Conservation (phyloP, 2,888 invertebrate species). For the Drosophila macrospina region DNA sequence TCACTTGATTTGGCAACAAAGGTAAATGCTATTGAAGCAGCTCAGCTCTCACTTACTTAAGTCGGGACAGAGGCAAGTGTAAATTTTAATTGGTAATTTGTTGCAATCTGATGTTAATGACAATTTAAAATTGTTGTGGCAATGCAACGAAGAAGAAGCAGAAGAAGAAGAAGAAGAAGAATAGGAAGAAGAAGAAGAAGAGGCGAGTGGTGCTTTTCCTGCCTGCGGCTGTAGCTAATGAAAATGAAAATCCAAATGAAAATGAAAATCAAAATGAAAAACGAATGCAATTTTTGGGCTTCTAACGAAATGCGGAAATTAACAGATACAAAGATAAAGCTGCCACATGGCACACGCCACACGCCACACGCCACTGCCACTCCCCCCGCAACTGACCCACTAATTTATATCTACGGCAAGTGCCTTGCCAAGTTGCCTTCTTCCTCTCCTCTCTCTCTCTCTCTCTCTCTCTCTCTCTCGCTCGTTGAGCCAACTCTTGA, state of each 20-base stretch:
- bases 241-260: slow-evolving; percentile 22
- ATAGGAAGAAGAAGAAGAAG: background rate
- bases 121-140: slow-evolving; percentile 41
- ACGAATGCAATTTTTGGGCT: slow-evolving; percentile 23
- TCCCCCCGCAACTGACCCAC: slow-evolving; percentile 41
- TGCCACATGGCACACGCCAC: background rate
- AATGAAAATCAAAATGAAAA: slow-evolving; percentile 38
- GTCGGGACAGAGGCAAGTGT: background rate
- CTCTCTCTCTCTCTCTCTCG: too few species aligned
- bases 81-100: slow-evolving; percentile 52
- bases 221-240: slow-evolving; percentile 11
- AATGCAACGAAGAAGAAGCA: background rate
- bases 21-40: too few species aligned
- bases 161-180: background rate
- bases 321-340: slow-evolving; percentile 67
- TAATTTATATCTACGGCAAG: slow-evolving; percentile 47
- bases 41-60: too few species aligned
- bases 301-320: slow-evolving; percentile 64
- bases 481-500: slow-evolving; percentile 19
- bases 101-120: slow-evolving; percentile 54
- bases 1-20: too few species aligned
- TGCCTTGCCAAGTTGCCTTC: background rate
- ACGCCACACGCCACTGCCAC: slow-evolving; percentile 1
- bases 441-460: background rate
- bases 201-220: slow-evolving; percentile 11